A percentile compares a stretch with the other conserved stretches of the same genome.
Conservation (phyloP, 92 coral and sea anemone species). For the Zoanthus sansibaricus region DNA sequence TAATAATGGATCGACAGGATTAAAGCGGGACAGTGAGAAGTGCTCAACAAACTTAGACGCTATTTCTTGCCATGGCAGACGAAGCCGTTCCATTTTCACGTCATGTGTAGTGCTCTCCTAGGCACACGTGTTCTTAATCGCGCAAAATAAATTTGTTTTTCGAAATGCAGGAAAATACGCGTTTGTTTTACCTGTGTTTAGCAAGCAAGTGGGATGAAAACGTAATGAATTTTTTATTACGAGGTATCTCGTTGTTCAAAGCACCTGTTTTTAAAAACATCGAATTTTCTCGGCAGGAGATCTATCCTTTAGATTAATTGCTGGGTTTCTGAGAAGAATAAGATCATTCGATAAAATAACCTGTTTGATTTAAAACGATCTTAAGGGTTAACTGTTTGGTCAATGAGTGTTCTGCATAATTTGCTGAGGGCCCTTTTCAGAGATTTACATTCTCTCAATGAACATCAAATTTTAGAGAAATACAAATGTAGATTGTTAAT, state of each 20-base stretch:
- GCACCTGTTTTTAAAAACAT: slow-evolving; percentile 49
- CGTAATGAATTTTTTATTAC: slow-evolving; percentile 40
- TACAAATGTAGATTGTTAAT: slow-evolving; percentile 3
- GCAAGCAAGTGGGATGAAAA: slow-evolving; percentile 46
- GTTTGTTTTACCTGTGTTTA: slow-evolving; percentile 42
- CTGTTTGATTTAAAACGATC: background rate
- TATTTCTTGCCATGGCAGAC: background rate
- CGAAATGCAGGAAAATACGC: slow-evolving; percentile 17
- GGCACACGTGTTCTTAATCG: slow-evolving; percentile 14
- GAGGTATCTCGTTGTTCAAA: slow-evolving; percentile 28
- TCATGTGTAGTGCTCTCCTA: background rate
- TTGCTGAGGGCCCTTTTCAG: slow-evolving; percentile 27
- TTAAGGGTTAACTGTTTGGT: background rate
- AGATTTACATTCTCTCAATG: slow-evolving; percentile 43
- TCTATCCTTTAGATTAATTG: slow-evolving; percentile 31
- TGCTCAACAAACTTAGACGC: background rate
- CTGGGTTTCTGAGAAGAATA: slow-evolving; percentile 5
- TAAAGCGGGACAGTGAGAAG: slow-evolving; percentile 34
- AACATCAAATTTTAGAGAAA: slow-evolving; percentile 51
- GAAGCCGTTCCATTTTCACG: background rate
- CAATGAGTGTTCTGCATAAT: slow-evolving; percentile 20
- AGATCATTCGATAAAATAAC: slow-evolving; percentile 11
- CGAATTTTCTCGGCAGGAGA: slow-evolving; percentile 33
- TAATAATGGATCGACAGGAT: slow-evolving; percentile 43
- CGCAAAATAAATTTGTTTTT: slow-evolving; percentile 3